phyloP scores from a whole-genome alignment of 2,797 vertebrate species.

The Phrynocephalus guinanensis region DNA sequence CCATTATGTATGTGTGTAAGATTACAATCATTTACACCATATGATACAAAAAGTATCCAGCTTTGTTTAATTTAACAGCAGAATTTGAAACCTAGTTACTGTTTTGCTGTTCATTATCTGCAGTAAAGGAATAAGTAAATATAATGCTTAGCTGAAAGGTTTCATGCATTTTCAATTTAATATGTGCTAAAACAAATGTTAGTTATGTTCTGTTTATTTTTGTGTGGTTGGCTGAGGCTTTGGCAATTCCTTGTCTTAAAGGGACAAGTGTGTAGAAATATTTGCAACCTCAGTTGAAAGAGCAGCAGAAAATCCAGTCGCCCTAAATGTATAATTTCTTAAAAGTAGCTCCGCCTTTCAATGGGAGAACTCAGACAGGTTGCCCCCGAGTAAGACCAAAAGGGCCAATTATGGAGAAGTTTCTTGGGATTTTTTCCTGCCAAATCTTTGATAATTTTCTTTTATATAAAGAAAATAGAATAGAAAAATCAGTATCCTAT shows the following conservation, averaged over 20 bases:
- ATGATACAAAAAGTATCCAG: not conserved
- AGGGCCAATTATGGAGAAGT: not conserved
- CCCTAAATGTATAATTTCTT: not conserved
- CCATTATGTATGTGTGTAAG: not conserved
- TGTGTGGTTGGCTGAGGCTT: not conserved
- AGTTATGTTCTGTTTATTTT: not conserved
- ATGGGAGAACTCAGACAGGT: not conserved
- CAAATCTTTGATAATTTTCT: no score
- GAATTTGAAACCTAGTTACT: not conserved
- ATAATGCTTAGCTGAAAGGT: not conserved
- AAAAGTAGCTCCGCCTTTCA: not conserved
- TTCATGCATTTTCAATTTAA: not conserved
- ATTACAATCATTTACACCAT: not conserved
- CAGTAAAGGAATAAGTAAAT: not conserved
- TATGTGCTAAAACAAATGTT: not conserved
- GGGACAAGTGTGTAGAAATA: not conserved
- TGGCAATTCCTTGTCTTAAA: not conserved
- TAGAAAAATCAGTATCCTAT: no score
- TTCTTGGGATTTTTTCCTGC: no score
- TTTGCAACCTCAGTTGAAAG: not conserved
- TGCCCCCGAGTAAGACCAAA: not conserved
- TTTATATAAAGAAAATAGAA: no score
- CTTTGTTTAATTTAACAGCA: not conserved
- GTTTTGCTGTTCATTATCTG: not conserved
- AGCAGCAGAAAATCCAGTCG: not conserved